phyloP scores from a whole-genome alignment of 1,140 invertebrate genomes.

The Aporrectodea caliginosa region DNA sequence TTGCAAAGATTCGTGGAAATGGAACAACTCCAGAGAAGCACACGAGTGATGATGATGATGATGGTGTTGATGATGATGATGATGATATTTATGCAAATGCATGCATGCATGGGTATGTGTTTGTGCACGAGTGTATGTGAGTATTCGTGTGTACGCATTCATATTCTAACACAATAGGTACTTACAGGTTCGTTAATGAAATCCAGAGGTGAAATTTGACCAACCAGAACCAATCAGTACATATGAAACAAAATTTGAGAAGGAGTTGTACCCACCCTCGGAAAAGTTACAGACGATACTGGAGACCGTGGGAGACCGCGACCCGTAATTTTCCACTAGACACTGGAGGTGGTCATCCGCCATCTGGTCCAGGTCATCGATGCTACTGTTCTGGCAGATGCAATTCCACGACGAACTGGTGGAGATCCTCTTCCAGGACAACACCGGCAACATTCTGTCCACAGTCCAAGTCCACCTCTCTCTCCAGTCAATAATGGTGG shows the following conservation, averaged over 20 bases:
- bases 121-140: too few species aligned
- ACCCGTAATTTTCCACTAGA: neutral
- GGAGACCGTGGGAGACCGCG: too few species aligned
- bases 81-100: neutral
- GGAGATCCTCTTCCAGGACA: neutral
- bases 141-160: too few species aligned
- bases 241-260: neutral
- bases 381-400: neutral
- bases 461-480: too few species aligned
- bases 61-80: neutral
- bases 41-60: neutral
- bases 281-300: neutral
- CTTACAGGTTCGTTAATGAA: too few species aligned
- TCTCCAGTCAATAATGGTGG: too few species aligned
- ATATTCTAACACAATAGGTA: too few species aligned
- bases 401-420: neutral
- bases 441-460: neutral
- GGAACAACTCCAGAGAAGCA: too few species aligned
- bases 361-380: neutral
- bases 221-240: neutral
- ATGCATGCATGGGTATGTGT: too few species aligned
- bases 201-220: too few species aligned
- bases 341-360: neutral
- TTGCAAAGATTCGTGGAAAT: too few species aligned
- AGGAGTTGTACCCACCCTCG: too few species aligned